Evolutionary conservation across 2,113 vertebrate species (phyloP), one percentile per base, ranked within the genome.

Genomic region (Catharus bicknelli): DNA sequence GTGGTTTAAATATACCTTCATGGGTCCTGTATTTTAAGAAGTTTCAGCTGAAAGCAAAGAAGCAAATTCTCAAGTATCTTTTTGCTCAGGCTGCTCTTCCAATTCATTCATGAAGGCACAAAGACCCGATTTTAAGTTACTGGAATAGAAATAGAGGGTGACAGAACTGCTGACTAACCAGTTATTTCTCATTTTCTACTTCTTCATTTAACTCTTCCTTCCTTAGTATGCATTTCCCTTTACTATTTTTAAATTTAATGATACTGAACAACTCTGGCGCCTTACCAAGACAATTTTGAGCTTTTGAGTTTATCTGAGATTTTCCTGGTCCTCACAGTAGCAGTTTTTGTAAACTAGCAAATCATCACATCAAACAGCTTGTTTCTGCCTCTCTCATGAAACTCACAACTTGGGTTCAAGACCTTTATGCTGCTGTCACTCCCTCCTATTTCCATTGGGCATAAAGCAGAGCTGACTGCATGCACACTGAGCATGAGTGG

Each of bases 231-330:
- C 55, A 77, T 84, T 86, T 84, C 69, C 53, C 61, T 63, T 55
- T 40, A 70, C 61, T 81, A n/a, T 76, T 89, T 93, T 61, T 70
- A 86, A 92, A 93, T 77, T 47, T 59, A 88, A 82, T 84, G 48
- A n/a, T 36, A 67, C 30, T 69, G 62, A 93, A 86, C 10, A 81
- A 81, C 57, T 84, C 36, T 0, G 1, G 36, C 23, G 59, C 76
- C 47, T 63, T 27, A 54, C 51, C 76, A 42, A 30, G n/a, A 63
- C 54, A 3, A 43, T 91, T 88, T 18, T 70, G 16, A 88, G 75
- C 48, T 85, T 89, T 20, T 54, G 43, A 63, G 78, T 88, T 92
- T 23, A 90, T 18, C 63, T 30, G 45, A n/a, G 27, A 40, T 53
- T 42, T 57, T 68, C 26, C 36, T 26, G 13, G n/a, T 73, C 40